Evolutionary conservation across 2,797 vertebrate genomes (phyloP), one percentile per base, ranked within the genome.

Genomic region (Macroramphosus scolopax): DNA sequence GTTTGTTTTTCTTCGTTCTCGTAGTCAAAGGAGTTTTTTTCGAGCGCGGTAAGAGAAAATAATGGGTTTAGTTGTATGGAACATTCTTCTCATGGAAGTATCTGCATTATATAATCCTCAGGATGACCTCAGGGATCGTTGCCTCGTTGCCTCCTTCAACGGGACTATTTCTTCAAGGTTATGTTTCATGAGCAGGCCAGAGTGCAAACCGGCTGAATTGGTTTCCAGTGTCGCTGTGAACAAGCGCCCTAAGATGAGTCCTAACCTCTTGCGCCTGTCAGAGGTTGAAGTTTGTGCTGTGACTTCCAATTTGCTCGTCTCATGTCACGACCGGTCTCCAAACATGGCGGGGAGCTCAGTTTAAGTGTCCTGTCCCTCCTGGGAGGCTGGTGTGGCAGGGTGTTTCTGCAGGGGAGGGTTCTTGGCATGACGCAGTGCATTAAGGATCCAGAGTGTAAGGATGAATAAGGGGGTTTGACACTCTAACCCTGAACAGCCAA

Each of bases 221-320:
- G 43, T 73, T 63, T 64, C 49, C 41, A 43, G 54, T 63, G 34
- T 47, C 59, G 63, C 61, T 77, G 63, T 79, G 73, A 82, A 87
- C 77, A 75, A 64, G 45, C 9, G 67, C 77, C 72, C 45, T 39
- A 6, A 83, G 81, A 57, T 1, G 32, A 71, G 61, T 64, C 63
- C 40, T 72, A 53, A 81, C 78, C 69, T 62, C 64, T 50, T 54
- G 51, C 16, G 22, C 33, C 57, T 72, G 65, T 80, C 71, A 79
- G 75, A 82, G 57, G 67, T 59, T 68, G 68, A 75, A 75, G 69
- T 75, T 60, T 42, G 51, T 54, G 40, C 67, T 43, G 52, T 67
- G 70, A 72, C 72, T 78, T 83, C 65, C 69, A 63, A 57, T 82
- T 75, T 67, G 55, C 63, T 70, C 40, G 53, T 75, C 63, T 67